Evolutionary conservation across 2,113 vertebrate genomes (phyloP).

Genomic region (Anguilla rostrata): DNA sequence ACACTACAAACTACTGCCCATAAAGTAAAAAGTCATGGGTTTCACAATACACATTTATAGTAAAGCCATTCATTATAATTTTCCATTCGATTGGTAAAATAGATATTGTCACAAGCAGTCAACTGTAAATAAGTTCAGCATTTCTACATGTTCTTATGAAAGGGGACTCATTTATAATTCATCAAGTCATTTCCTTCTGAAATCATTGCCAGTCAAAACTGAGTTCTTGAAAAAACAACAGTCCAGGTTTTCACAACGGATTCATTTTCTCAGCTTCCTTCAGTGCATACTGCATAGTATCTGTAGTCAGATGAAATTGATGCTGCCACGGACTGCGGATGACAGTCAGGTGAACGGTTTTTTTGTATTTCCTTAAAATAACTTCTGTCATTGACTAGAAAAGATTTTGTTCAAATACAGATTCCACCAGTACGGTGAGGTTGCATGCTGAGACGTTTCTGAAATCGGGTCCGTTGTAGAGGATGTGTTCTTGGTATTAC

Average conservation of each 20-base stretch:
- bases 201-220: not conserved
- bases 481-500: not conserved
- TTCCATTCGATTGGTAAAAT: not conserved
- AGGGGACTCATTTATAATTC: not conserved
- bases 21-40: not conserved
- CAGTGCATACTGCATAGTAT: not conserved
- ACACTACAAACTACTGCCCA: not conserved
- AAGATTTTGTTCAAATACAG: not conserved
- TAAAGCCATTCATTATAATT: not conserved
- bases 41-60: not conserved
- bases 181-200: not conserved
- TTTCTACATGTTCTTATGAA: not conserved
- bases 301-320: not conserved
- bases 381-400: not conserved
- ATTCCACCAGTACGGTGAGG: not conserved
- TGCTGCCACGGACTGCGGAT: not conserved
- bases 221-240: not conserved
- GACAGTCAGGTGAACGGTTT: not conserved
- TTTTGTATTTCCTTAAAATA: not conserved
- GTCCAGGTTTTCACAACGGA: not conserved
- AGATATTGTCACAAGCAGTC: not conserved
- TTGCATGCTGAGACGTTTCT: not conserved
- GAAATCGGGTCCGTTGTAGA: not conserved
- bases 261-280: not conserved
- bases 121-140: not conserved